Conservation (phyloP, 2,888 invertebrate species). For the Gari tellinella region DNA sequence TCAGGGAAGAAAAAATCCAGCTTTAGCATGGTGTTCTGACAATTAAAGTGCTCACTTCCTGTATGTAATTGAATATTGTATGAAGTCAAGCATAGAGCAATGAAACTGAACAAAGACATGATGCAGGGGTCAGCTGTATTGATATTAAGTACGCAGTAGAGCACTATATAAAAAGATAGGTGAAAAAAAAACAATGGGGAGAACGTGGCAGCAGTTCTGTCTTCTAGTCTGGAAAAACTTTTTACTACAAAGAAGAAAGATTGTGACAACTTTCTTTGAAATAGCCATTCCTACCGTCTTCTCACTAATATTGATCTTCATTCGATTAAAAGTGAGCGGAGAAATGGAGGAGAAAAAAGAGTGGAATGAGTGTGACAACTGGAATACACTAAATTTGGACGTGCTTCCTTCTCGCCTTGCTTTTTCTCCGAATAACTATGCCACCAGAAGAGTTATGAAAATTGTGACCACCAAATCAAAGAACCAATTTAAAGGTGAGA, state of each 20-base stretch:
- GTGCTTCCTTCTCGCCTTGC: slow-evolving; percentile 57
- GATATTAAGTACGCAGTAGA: too few species aligned
- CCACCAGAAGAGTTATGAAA: slow-evolving; percentile 66
- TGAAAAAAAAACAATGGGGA: too few species aligned
- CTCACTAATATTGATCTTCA: slow-evolving; percentile 88
- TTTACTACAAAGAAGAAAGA: slow-evolving; percentile 90
- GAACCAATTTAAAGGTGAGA: too few species aligned
- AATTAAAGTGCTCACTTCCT: too few species aligned
- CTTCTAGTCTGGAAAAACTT: slow-evolving; percentile 94
- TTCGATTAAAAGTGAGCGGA: slow-evolving; percentile 89
- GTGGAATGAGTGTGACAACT: slow-evolving; percentile 70
- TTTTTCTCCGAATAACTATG: slow-evolving; percentile 64
- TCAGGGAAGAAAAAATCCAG: too few species aligned
- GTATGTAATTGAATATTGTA: too few species aligned
- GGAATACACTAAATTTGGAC: slow-evolving; percentile 26
- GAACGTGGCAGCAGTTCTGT: slow-evolving; percentile 85
- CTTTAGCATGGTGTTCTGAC: too few species aligned
- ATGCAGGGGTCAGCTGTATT: too few species aligned
- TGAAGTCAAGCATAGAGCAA: too few species aligned
- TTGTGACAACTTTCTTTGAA: slow-evolving; percentile 89
- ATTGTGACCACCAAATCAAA: neutral
- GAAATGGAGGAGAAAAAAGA: slow-evolving; percentile 80
- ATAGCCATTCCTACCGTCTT: slow-evolving; percentile 84
- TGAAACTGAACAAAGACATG: too few species aligned
- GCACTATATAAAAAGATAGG: too few species aligned